Evolutionary conservation across 1,140 invertebrate species (phyloP).

Genomic region (Caerostris extrusa): DNA sequence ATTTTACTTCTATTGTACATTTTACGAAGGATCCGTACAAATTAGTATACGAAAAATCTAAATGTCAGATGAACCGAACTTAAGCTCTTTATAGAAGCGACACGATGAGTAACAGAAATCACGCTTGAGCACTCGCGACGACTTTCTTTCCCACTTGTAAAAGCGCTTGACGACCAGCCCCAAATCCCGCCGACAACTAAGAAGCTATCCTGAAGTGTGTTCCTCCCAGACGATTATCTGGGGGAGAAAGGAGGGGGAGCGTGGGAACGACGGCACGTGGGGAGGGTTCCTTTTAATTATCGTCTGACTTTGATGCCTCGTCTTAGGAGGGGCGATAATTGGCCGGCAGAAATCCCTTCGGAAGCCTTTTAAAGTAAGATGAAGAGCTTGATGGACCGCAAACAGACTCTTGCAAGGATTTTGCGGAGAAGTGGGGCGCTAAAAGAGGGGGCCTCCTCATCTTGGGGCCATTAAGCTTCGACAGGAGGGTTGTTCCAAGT

Average conservation of each 20-base stretch:
- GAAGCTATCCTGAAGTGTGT: not conserved
- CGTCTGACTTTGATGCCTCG: not conserved
- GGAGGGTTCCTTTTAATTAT: not conserved
- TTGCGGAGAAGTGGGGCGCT: not conserved
- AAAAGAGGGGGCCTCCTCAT: not conserved
- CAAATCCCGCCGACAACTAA: too few relatives aligned
- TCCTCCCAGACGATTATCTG: not conserved
- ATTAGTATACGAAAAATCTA: too few relatives aligned
- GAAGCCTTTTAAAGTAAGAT: too few relatives aligned
- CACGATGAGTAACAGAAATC: too few relatives aligned
- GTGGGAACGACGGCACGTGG: not conserved
- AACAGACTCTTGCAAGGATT: not conserved
- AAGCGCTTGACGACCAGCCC: not conserved
- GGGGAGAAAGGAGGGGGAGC: not conserved
- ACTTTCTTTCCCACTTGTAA: not conserved
- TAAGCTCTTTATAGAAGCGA: too few relatives aligned
- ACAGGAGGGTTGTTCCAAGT: not conserved
- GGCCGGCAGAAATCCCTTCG: not conserved
- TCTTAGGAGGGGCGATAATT: not conserved
- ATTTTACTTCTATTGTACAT: too few relatives aligned
- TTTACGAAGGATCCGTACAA: too few relatives aligned
- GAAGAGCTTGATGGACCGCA: not conserved
- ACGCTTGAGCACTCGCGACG: too few relatives aligned
- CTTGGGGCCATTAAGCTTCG: not conserved
- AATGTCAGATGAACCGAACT: too few relatives aligned